phyloP scores from a whole-genome alignment of 2,797 vertebrate species.

The Halcyon leucocephala region DNA sequence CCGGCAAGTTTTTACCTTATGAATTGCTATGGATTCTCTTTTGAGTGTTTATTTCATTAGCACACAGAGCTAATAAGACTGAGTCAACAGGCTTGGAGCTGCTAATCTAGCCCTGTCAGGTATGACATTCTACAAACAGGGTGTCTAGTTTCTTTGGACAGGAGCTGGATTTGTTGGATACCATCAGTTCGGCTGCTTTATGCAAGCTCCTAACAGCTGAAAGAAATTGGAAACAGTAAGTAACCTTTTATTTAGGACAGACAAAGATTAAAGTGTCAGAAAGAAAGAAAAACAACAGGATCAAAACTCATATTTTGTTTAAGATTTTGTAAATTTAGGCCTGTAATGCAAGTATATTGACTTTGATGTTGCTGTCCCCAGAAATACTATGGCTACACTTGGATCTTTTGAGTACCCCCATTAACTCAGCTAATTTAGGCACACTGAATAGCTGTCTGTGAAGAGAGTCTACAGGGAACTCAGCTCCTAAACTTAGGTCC shows the following conservation, averaged over 20 bases:
- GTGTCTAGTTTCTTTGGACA: slow-evolving; percentile 62
- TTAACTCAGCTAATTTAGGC: not conserved
- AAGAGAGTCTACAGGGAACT: not conserved
- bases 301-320: not conserved
- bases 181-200: slow-evolving; percentile 7
- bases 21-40: slow-evolving; percentile 16
- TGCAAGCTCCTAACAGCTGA: slow-evolving; percentile 52
- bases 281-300: not conserved
- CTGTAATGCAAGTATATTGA: not conserved
- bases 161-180: slow-evolving; percentile 32
- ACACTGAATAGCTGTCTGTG: not conserved
- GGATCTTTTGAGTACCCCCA: not conserved
- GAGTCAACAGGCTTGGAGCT: slow-evolving; percentile 7
- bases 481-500: not conserved
- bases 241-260: slow-evolving; percentile 51
- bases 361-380: not conserved
- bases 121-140: slow-evolving; percentile 54
- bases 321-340: not conserved
- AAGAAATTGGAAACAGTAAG: slow-evolving; percentile 38
- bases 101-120: slow-evolving; percentile 52
- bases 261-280: slow-evolving; percentile 15
- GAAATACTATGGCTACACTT: not conserved
- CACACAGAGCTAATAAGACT: slow-evolving; percentile 13
- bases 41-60: slow-evolving; percentile 30
- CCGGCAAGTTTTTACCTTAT: not conserved